Base-by-base conservation (phyloP, 2,888 invertebrate genomes). In the Drosophila borborema region DNA sequence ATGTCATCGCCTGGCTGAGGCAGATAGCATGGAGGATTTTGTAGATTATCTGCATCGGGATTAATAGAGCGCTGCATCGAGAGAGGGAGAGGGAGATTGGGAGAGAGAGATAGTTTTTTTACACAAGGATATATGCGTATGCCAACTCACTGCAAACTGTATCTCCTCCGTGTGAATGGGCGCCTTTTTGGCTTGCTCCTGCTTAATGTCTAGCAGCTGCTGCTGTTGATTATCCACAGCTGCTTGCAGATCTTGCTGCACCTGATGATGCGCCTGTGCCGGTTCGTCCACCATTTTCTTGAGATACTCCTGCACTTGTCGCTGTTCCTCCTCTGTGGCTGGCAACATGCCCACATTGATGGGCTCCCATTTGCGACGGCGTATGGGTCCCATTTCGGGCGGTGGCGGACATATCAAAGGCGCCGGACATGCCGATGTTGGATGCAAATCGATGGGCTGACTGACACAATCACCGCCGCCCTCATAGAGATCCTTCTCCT, bases 1-100 rank as follows among this genome's bases (percentile, higher is more conserved):
- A 94, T 80, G 59, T 94, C 92, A 78, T 95, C 94, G 49, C 93
- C 93, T 0, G 94, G 93, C 88, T 95, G 95, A 1, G 95, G 95
- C 64, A 95, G 89, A 86, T 95, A 95, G 54, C 94, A 94, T 0
- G 94, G 94, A 1, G 93, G 92, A 77, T 91, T 91, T 31, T 86
- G 85, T 14, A 86, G 81, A 38, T 91, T 87, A 65, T 92, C 92
- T 0, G 74, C 88, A 31, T 90, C 77, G 0, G 91, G 83, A 71
- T 92, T 72, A 18, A 90, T 49, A 2, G 74, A 10, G 1, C 89
- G 82, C 87, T 88, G 18, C 0, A 3, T 8, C 3, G 0, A 7
- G 23, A 1, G 9, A 43, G 31, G 3, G 10, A 1, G 3, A 10
- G n/a, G 12, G 20, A 34, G 14, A 16, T 2, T 20, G 14, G 18